Evolutionary conservation across 2,113 vertebrate genomes (phyloP), one percentile per base, ranked within the genome.

Genomic region (Opisthocomus hoazin): DNA sequence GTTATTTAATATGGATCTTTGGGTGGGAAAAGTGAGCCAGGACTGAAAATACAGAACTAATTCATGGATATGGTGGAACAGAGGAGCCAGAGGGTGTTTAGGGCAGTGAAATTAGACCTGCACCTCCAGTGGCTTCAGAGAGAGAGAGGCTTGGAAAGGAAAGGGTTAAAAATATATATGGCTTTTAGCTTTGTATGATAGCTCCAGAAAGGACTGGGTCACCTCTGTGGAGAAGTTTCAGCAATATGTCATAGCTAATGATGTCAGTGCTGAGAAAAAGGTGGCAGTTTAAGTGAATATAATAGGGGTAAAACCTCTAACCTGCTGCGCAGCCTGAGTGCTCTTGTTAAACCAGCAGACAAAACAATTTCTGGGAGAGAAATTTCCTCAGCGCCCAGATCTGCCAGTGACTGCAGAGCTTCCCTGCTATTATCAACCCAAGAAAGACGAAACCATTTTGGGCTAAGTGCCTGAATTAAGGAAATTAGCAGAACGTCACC

Each of bases 281-380:
- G 94, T 94, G 89, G 78, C 93, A 65, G 74, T 73, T 94, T 87
- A 87, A 96, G 91, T 85, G 93, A 87, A 66, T 87, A 10, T 85
- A 91, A 85, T 48, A 48, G 93, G 93, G 95, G 89, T 76, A 87
- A 93, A 84, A 84, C 93, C 95, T 96, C 93, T 60, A 66, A 94
- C 94, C 94, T 5, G 41, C 94, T 73, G 91, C 19, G 89, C 95
- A 91, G 95, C 84, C 89, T 34, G 5, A 91, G 84, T 34, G 81
- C 87, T 93, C 74, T 45, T 4, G 26, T 74, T 94, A 41, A 61
- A 69, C 24, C 87, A 46, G 74, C 89, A 93, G 81, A 29, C 70
- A 85, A 73, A 95, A 93, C 84, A 76, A 91, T 87, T 82, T 39
- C 81, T 73, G 70, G 34, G 70, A 87, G 87, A 84, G 89, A 84